A percentile compares a stretch with the other conserved stretches of the same genome.
Evolutionary conservation across 1,140 invertebrate species (phyloP).

Genomic region (Pissodes strobi): DNA sequence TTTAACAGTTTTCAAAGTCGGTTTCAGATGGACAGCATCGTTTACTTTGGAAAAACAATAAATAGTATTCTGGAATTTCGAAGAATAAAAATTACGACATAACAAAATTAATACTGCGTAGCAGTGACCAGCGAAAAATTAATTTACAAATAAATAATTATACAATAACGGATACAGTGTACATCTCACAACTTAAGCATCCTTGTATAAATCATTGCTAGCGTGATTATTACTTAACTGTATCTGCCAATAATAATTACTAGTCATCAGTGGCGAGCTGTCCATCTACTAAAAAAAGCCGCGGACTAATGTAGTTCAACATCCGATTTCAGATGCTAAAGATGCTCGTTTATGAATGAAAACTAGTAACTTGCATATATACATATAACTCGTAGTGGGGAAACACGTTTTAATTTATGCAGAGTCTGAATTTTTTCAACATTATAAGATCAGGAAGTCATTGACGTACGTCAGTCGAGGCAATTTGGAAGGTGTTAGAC

Average conservation of each 20-base stretch:
- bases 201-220: too few species aligned
- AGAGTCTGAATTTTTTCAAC: background rate
- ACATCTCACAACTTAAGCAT: too few species aligned
- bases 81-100: too few species aligned
- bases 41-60: too few species aligned
- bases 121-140: too few species aligned
- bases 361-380: conserved; percentile 17
- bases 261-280: background rate
- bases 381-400: conserved; percentile 9
- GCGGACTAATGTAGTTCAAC: conserved; percentile 7
- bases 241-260: conserved; percentile 11
- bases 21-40: too few species aligned
- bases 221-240: conserved; percentile 1
- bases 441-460: conserved; percentile 7
- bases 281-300: background rate
- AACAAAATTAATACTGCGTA: too few species aligned
- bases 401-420: conserved; percentile 18
- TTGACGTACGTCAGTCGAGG: conserved; percentile 11
- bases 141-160: too few species aligned
- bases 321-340: conserved; percentile 14
- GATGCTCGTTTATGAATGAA: conserved; percentile 22
- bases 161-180: too few species aligned
- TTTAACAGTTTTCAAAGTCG: too few species aligned
- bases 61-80: too few species aligned
- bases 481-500: too few species aligned